Evolutionary conservation across 2,797 vertebrate species (phyloP).

Genomic region (Menidia menidia): DNA sequence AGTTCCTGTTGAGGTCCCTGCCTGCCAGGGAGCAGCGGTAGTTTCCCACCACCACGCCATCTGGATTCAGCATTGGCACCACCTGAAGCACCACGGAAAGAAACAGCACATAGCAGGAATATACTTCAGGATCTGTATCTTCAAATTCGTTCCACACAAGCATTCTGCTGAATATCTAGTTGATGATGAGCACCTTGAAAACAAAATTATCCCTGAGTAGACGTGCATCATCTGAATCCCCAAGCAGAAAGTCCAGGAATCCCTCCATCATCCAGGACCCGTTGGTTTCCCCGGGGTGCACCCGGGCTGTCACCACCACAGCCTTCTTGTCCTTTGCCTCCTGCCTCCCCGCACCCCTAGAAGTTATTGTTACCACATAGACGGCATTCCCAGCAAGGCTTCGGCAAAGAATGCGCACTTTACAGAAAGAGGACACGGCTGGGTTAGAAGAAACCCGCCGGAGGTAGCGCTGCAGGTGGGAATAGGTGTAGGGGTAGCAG

Average conservation of each 20-base stretch:
- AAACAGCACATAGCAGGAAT: too few species aligned
- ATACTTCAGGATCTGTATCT: background rate
- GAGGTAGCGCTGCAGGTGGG: conserved; percentile 88
- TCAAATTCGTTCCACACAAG: background rate
- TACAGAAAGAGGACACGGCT: conserved; percentile 79
- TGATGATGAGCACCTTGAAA: conserved; percentile 84
- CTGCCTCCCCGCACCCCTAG: conserved; percentile 48
- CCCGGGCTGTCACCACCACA: conserved; percentile 90
- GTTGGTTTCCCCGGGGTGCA: conserved; percentile 91
- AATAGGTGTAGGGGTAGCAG: conserved; percentile 95
- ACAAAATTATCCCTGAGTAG: conserved; percentile 90
- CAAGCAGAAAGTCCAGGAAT: conserved; percentile 90
- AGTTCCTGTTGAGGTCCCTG: conserved; percentile 92
- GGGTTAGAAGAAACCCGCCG: conserved; percentile 78
- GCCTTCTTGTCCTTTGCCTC: conserved; percentile 78
- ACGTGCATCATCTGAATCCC: conserved; percentile 85
- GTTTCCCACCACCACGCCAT: conserved; percentile 94
- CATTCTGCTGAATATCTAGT: background rate
- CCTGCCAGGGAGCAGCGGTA: conserved; percentile 93
- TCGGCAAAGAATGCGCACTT: conserved; percentile 85
- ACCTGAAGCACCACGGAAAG: conserved; percentile 68
- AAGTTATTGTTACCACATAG: conserved; percentile 88
- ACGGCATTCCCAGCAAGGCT: conserved; percentile 91
- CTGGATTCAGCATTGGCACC: conserved; percentile 95
- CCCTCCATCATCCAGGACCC: conserved; percentile 95